phyloP scores from a whole-genome alignment of 2,113 vertebrate genomes.

The Silurus meridionalis region DNA sequence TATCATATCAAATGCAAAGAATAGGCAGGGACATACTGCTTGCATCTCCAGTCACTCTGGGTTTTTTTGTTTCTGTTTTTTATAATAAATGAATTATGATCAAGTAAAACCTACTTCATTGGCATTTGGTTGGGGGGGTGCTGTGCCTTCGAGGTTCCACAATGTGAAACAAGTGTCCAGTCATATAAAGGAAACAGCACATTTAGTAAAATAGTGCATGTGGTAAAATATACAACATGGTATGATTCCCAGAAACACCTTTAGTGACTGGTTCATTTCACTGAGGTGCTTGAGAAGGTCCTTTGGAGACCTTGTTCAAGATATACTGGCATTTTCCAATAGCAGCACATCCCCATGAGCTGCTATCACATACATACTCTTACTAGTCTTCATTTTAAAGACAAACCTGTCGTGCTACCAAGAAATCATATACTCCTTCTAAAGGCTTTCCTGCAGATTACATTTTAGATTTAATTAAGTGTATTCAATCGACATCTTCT shows the following conservation, averaged over 20 bases:
- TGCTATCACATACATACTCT: neutral
- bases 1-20: neutral
- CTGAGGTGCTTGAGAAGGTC: no score
- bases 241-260: neutral
- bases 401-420: neutral
- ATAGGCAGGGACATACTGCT: neutral
- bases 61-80: neutral
- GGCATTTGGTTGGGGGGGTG: neutral
- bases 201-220: neutral
- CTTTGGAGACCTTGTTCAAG: no score
- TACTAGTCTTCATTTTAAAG: neutral
- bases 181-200: neutral
- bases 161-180: neutral
- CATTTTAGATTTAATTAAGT: no score
- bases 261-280: neutral
- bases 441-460: neutral
- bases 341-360: neutral
- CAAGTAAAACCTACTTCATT: neutral
- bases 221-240: neutral
- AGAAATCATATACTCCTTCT: neutral
- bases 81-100: neutral
- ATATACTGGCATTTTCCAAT: neutral
- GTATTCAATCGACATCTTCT: no score
- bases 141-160: neutral
- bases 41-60: neutral